Base-by-base conservation (phyloP, 2,797 vertebrate genomes). In the Pitangus sulphuratus region DNA sequence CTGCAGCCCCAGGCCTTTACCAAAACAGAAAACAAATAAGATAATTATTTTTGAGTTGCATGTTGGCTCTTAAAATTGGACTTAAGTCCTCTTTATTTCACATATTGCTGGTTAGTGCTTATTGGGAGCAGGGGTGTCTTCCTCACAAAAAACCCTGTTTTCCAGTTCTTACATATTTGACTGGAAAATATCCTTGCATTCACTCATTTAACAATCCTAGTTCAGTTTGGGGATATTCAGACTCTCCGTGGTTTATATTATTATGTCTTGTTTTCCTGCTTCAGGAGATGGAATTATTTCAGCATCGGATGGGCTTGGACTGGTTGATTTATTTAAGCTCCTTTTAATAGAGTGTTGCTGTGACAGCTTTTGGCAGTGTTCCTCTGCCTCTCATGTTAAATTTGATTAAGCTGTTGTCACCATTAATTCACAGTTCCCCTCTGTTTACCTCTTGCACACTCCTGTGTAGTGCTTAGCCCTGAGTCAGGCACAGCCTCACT, bases 331-430 rank as follows among this genome's bases (percentile, higher is more conserved):
- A 91, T 86, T 91, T 77, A 83, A 92, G 44, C 12, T 44, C 57
- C 47, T 89, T 90, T 45, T 89, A 60, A 77, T 58, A 42, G 42
- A 77, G 47, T 30, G 2, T 91, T 74, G 33, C 69, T 61, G 76
- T 92, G 89, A 92, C 82, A 93, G 90, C 68, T 88, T 83, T 81
- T 95, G 92, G 95, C 90, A 84, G 72, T 3, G 4, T 83, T 94
- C 72, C 91, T 71, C 42, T 58, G 84, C 76, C 69, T 75, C 89
- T 90, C 57, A 9, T 48, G 82, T 91, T 92, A 83, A 85, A 87
- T 88, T 75, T 86, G 91, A 91, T 96, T 51, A 86, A 78, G 81
- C 81, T 90, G 90, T 95, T 95, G 93, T 92, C 96, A 71, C 89
- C 84, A 47, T 90, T 93, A 85, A 87, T 92, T 95, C 90, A 64